Conservation (phyloP, 2,888 invertebrate species). For the Meloe dianella region DNA sequence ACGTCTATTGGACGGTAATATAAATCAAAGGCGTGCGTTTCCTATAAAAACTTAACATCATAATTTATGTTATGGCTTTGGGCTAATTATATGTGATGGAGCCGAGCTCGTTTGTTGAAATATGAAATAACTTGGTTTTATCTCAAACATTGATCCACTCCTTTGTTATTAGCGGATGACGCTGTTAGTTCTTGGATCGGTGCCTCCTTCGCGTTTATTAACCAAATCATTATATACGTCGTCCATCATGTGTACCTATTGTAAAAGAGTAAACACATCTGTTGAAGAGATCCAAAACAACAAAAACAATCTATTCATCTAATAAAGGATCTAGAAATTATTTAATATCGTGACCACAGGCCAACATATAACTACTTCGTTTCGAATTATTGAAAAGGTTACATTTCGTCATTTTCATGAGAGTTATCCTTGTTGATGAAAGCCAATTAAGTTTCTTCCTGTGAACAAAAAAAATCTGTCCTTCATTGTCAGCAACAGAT, state of each 20-base stretch:
- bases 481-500: too few species aligned
- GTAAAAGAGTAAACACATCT: constrained; percentile 28
- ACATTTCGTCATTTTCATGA: too few species aligned
- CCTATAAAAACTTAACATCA: constrained; percentile 59
- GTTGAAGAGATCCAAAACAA: constrained; percentile 3
- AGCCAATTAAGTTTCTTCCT: too few species aligned
- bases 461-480: too few species aligned
- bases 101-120: constrained; percentile 58
- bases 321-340: not conserved
- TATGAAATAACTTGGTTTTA: constrained; percentile 57
- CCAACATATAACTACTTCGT: not conserved
- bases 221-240: constrained; percentile 28
- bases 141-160: constrained; percentile 48
- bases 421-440: not conserved
- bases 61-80: constrained; percentile 58
- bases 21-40: constrained; percentile 55
- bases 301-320: constrained; percentile 10
- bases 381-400: too few species aligned
- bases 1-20: constrained; percentile 44
- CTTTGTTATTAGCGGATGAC: constrained; percentile 55
- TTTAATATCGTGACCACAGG: not conserved
- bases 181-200: constrained; percentile 40
- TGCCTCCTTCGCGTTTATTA: constrained; percentile 34
- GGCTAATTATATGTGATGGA: constrained; percentile 59
- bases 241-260: constrained; percentile 16